Evolutionary conservation across 2,888 invertebrate species (phyloP).

Genomic region (Periphyllus acericola): DNA sequence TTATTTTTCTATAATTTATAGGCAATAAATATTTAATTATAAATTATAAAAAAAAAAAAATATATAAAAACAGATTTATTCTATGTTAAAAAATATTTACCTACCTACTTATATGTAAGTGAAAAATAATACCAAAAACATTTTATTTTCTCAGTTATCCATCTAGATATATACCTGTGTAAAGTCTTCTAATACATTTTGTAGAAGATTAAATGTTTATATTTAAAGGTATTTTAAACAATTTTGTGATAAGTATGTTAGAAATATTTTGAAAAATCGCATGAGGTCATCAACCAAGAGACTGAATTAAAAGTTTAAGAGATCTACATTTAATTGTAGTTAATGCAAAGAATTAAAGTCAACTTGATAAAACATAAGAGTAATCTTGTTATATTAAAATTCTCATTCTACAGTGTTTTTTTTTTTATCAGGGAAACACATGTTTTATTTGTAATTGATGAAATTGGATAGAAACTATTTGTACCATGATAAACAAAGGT

Average conservation of each 20-base stretch:
- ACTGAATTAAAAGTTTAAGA: not conserved
- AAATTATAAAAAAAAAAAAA: not conserved
- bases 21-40: not conserved
- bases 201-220: not conserved
- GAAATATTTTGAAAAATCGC: not conserved
- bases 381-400: constrained; percentile 8
- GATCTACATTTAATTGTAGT: not conserved
- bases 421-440: constrained; percentile 52
- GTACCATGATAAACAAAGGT: constrained; percentile 41
- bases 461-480: not conserved
- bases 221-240: constrained; percentile 12
- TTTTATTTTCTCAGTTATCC: constrained; percentile 5
- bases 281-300: not conserved
- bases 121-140: not conserved
- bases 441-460: constrained; percentile 56
- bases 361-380: constrained; percentile 11
- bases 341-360: not conserved
- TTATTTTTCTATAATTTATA: not conserved
- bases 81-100: not conserved
- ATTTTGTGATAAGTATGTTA: not conserved
- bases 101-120: not conserved
- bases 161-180: constrained; percentile 5
- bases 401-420: constrained; percentile 11
- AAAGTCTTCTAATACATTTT: constrained; percentile 3
- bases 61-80: not conserved